These are phyloP conservation scores for Spilogale gracilis DNA, from an alignment of 2,113 vertebrate genomes.

Conservation along the genomic window DNA sequence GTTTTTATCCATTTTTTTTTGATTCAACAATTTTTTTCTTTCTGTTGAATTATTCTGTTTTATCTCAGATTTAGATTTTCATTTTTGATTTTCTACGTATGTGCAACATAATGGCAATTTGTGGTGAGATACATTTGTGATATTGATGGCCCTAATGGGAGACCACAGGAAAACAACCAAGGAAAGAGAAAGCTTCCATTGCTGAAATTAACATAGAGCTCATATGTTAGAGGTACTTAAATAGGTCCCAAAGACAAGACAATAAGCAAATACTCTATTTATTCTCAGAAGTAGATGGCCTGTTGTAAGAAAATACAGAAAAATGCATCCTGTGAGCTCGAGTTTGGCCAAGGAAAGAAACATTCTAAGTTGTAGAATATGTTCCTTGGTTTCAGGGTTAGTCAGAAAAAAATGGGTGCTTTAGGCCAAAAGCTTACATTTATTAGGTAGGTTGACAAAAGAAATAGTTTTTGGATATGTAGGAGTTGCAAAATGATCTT, in stretches of 20 bases:
- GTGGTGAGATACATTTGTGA: neutral
- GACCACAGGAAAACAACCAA: neutral
- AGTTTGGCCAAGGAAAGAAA: neutral
- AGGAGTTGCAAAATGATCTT: neutral
- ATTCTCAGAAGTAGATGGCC: neutral
- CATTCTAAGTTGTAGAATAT: neutral
- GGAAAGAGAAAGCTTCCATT: neutral
- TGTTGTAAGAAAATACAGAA: neutral
- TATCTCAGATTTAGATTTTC: neutral
- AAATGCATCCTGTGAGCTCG: neutral
- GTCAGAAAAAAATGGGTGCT: neutral
- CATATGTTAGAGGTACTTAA: neutral
- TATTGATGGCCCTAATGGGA: neutral
- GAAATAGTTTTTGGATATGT: neutral
- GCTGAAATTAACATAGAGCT: neutral
- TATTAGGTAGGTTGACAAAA: neutral
- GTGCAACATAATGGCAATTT: neutral
- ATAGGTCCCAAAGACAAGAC: neutral
- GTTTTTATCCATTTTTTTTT: neutral
- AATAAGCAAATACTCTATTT: neutral
- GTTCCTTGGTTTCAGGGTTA: neutral
- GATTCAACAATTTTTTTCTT: neutral
- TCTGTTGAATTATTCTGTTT: neutral
- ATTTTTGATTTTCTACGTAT: conserved; percentile 8
- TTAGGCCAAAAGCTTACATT: neutral